Evolutionary conservation across 2,113 vertebrate genomes (phyloP), one percentile per base, ranked within the genome.

Genomic region (Irena cyanogastra): DNA sequence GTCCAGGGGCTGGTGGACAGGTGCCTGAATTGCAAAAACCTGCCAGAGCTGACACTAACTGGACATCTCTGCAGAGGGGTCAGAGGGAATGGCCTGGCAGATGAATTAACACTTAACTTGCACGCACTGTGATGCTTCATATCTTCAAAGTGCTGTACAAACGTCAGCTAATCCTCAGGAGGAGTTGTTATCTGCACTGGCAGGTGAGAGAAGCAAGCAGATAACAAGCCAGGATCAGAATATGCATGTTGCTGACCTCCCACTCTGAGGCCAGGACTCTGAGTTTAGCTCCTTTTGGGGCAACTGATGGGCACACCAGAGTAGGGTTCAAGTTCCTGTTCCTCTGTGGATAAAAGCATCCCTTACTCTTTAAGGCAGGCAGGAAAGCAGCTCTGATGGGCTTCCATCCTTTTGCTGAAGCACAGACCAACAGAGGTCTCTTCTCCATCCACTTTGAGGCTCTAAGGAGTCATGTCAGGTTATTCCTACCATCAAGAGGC

Each of bases 1-100:
- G 83, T 93, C 94, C 95, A 94, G 76, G 77, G 79, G 60, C 85
- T 95, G 76, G 95, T 89, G 92, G 92, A 96, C 94, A 96, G 96
- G 94, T 96, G 96, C 90, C 92, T 90, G 86, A 75, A 87, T 50
- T 84, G 80, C 80, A 92, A 63, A 96, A 95, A 13, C 71, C 71
- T 79, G 83, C 79, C 92, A 81, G 64, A 78, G 83, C 80, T 96
- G 96, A 93, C 92, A 94, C 83, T 96, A 92, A 96, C 83, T 90
- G 90, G 92, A 89, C 3, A 1, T 81, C 41, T 93, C 86, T 69
- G 80, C 90, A 90, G 69, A 93, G 56, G 71, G 94, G 93, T 96
- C 95, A 93, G 80, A 86, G 90, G 30, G 80, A 93, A 82, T 50
- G 60, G 92, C 83, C 83, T 17, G 31, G 94, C 69, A 88, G 90